phyloP scores from a whole-genome alignment of 2,797 vertebrate genomes.

The Poecilia picta region DNA sequence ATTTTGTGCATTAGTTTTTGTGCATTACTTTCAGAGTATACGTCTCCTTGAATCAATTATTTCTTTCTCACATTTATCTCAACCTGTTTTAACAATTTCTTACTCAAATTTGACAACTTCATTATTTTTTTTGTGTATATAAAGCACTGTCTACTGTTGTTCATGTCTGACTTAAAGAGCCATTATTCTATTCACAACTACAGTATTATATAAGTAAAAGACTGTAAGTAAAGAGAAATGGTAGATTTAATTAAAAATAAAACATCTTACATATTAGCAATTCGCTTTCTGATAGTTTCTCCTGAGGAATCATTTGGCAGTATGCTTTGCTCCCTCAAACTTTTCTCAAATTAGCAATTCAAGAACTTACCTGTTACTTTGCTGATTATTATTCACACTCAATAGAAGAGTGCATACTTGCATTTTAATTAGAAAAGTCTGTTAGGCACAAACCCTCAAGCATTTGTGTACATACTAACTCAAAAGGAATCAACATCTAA shows the following conservation, averaged over 20 bases:
- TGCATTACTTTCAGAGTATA: background rate
- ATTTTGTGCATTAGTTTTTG: background rate
- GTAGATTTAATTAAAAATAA: too few relatives aligned
- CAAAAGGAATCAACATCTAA: slow-evolving; percentile 48
- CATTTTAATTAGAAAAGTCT: slow-evolving; percentile 59
- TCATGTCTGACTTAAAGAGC: background rate
- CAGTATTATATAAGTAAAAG: background rate
- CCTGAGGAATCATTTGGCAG: slow-evolving; percentile 3
- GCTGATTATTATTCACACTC: slow-evolving; percentile 34
- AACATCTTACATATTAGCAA: background rate
- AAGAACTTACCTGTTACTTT: slow-evolving; percentile 19
- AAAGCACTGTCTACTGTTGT: background rate
- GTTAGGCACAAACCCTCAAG: slow-evolving; percentile 38
- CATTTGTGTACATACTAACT: slow-evolving; percentile 55
- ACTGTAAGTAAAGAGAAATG: background rate
- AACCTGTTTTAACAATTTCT: background rate
- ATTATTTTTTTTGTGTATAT: background rate
- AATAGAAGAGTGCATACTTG: slow-evolving; percentile 35
- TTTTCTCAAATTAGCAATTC: slow-evolving; percentile 14
- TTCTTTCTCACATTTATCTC: background rate
- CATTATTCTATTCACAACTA: background rate
- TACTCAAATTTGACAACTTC: background rate
- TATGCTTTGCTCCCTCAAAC: slow-evolving; percentile 17
- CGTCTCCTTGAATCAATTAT: background rate
- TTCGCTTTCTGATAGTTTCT: slow-evolving; percentile 1